A percentile compares a stretch with the other conserved stretches of the same genome.
Conservation (phyloP, 2,888 invertebrate genomes). For the Amphipyra tragopoginis region DNA sequence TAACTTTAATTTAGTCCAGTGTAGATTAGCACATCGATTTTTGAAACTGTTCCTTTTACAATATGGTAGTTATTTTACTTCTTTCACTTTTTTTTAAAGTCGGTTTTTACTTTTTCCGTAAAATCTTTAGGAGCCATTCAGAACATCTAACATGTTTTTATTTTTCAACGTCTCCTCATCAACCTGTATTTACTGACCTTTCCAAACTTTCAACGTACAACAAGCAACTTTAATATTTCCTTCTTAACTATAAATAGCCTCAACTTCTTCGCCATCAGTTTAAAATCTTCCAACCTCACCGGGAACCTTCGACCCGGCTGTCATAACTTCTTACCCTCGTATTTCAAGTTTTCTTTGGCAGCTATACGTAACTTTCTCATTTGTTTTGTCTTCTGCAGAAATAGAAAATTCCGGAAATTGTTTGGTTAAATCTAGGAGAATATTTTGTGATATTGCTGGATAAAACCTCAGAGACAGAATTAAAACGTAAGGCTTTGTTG, state of each 20-base stretch:
- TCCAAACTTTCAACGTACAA: conserved; percentile 21
- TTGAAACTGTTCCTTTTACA: too few species aligned
- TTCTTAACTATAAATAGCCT: conserved; percentile 33
- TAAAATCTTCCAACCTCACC: conserved; percentile 32
- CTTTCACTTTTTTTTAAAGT: too few species aligned
- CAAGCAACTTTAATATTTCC: conserved; percentile 39
- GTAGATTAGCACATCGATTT: too few species aligned
- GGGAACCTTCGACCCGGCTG: conserved; percentile 26
- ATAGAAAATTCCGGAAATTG: conserved; percentile 35
- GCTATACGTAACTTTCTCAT: conserved; percentile 59
- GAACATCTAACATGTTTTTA: too few species aligned
- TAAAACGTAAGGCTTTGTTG: conserved; percentile 30
- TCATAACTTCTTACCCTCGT: conserved; percentile 63
- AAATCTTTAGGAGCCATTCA: too few species aligned
- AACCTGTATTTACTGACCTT: conserved; percentile 25
- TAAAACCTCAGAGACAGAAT: conserved; percentile 24
- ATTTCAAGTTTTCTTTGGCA: conserved; percentile 58
- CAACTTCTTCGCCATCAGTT: conserved; percentile 20
- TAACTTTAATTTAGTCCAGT: too few species aligned
- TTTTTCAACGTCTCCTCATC: conserved; percentile 1
- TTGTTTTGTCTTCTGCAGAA: conserved; percentile 45
- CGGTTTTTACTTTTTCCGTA: too few species aligned
- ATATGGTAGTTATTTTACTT: too few species aligned
- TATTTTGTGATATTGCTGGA: too few species aligned
- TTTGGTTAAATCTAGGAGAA: conserved; percentile 31